phyloP scores from a whole-genome alignment of 2,113 vertebrate species.

The Hiodon alosoides region DNA sequence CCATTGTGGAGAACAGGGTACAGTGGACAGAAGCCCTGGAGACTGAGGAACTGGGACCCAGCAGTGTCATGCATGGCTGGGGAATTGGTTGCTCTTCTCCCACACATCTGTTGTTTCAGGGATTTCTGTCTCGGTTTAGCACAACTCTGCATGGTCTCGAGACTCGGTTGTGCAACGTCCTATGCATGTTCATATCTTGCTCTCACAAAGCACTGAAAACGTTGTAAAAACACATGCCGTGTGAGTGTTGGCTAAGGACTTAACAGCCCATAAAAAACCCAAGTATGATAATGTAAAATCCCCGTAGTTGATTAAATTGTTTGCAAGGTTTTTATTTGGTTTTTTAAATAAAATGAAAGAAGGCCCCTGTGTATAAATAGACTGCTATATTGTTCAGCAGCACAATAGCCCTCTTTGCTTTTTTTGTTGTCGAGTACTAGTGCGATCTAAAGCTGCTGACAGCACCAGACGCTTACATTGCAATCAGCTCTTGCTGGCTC shows the following conservation, averaged over 20 bases:
- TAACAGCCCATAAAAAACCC: too few species aligned
- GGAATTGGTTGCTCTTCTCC: constrained; percentile 13
- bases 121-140: constrained; percentile 29
- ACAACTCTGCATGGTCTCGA: constrained; percentile 3
- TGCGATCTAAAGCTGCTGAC: constrained; percentile 87
- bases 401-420: constrained; percentile 69
- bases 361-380: constrained; percentile 52
- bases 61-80: constrained; percentile 35
- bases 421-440: constrained; percentile 66
- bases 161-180: background rate
- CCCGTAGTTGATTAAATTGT: constrained; percentile 24
- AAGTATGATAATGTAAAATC: too few species aligned
- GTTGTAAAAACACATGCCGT: too few species aligned
- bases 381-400: constrained; percentile 51
- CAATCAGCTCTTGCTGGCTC: constrained; percentile 60
- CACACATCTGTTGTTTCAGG: constrained; percentile 41
- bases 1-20: constrained; percentile 33
- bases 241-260: too few species aligned
- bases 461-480: constrained; percentile 75
- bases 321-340: constrained; percentile 42
- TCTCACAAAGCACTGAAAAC: background rate
- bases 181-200: background rate
- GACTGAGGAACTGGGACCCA: constrained; percentile 27
- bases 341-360: constrained; percentile 47
- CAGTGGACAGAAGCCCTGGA: constrained; percentile 42